phyloP scores from a whole-genome alignment of 2,888 invertebrate species.

The Habroteleia sp. region DNA sequence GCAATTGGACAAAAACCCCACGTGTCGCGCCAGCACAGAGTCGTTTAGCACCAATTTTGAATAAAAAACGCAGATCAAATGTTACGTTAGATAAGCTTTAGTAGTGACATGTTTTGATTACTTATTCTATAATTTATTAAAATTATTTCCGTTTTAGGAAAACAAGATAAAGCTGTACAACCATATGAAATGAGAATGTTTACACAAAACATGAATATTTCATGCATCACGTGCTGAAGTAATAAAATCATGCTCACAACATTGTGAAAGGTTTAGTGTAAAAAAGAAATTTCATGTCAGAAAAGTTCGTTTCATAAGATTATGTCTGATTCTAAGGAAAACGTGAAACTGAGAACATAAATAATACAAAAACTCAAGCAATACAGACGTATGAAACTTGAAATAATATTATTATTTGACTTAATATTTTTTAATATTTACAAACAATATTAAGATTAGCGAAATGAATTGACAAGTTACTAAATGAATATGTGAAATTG shows the following conservation, averaged over 20 bases:
- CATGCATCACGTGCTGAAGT: constrained; percentile 26
- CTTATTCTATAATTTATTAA: not conserved
- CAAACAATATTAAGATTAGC: too few relatives aligned
- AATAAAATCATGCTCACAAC: constrained; percentile 35
- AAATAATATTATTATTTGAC: too few relatives aligned
- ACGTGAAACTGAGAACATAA: too few relatives aligned
- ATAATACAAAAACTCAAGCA: too few relatives aligned
- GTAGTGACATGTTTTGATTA: constrained; percentile 5
- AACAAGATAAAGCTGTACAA: constrained; percentile 26
- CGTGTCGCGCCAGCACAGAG: constrained; percentile 77
- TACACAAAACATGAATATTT: constrained; percentile 30
- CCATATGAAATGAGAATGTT: constrained; percentile 25
- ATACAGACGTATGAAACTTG: too few relatives aligned
- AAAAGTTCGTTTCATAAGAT: not conserved
- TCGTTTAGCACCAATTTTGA: constrained; percentile 70
- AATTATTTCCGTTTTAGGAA: too few relatives aligned
- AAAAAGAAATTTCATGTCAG: constrained; percentile 2
- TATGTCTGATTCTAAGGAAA: not conserved
- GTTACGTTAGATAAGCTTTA: constrained; percentile 11
- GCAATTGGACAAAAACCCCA: constrained; percentile 74
- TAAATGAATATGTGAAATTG: too few relatives aligned
- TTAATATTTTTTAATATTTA: too few relatives aligned
- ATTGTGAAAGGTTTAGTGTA: constrained; percentile 9
- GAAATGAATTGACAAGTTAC: too few relatives aligned
- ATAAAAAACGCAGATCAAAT: too few relatives aligned